A percentile compares a stretch with the other conserved stretches of the same genome.
These are phyloP conservation scores for Rynchops niger DNA, from an alignment of 2,113 vertebrate genomes.

Conservation along the genomic window DNA sequence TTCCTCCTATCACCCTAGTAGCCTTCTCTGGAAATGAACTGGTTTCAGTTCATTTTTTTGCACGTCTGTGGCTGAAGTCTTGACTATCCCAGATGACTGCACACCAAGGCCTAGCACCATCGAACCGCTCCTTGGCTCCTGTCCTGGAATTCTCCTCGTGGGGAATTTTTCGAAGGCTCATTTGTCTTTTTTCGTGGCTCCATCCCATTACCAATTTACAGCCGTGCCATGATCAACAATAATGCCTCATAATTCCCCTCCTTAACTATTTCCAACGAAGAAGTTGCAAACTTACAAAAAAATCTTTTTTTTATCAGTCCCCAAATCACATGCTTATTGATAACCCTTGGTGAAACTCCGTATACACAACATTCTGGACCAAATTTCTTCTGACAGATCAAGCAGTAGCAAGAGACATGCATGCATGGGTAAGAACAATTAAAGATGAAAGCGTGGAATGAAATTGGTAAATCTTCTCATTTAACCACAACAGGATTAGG, in stretches of 20 bases:
- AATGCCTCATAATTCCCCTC: background rate
- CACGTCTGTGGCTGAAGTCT: background rate
- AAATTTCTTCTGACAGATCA: background rate
- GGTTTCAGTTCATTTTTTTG: background rate
- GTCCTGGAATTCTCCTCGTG: background rate
- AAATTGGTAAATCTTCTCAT: background rate
- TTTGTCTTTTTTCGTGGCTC: background rate
- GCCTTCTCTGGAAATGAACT: background rate
- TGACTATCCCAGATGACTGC: background rate
- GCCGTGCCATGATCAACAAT: background rate
- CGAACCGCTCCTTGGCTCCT: accelerated
- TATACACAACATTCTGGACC: background rate
- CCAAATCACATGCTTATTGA: background rate
- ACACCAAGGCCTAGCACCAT: background rate
- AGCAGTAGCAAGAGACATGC: background rate
- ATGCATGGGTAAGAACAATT: background rate
- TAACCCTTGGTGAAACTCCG: background rate
- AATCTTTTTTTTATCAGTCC: background rate
- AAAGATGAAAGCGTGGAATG: background rate
- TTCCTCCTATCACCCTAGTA: background rate
- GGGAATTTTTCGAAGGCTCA: background rate
- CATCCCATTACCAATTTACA: background rate
- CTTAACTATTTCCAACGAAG: background rate
- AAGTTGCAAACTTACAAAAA: background rate
- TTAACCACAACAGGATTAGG: slow-evolving; percentile 30